Evolutionary conservation across 64 coral and sea anemone species (phyloP).

Genomic region (Catalaphyllia jardinei): DNA sequence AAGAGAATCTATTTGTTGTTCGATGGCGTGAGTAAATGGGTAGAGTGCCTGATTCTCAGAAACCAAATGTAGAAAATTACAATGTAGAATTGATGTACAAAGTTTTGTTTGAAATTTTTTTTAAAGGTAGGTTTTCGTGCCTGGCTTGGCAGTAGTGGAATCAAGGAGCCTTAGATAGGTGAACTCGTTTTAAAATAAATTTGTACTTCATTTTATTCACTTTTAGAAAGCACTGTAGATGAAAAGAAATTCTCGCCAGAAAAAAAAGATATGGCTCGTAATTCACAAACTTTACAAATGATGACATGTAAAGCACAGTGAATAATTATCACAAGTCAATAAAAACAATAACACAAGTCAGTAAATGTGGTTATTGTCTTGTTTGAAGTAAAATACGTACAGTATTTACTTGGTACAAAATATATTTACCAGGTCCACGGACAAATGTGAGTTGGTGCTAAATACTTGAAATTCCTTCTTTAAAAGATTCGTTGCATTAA

Average conservation of each 20-base stretch:
- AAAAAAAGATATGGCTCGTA: neutral
- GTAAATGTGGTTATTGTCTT: neutral
- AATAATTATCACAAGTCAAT: slow-evolving; percentile 7
- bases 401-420: no score
- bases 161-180: neutral
- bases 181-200: slow-evolving; percentile 1
- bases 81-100: slow-evolving; percentile 23
- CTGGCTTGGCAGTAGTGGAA: neutral
- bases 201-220: slow-evolving; percentile 3
- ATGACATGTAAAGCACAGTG: neutral
- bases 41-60: neutral
- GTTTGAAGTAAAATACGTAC: no score
- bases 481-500: no score
- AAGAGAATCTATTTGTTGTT: neutral
- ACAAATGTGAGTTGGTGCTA: no score
- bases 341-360: neutral
- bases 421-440: no score
- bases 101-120: slow-evolving; percentile 14
- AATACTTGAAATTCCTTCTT: no score
- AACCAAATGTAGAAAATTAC: neutral
- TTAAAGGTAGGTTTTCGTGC: neutral
- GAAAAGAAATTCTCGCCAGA: neutral
- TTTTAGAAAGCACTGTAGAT: neutral
- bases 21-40: neutral
- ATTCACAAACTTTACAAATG: neutral